Evolutionary conservation across 2,113 vertebrate genomes (phyloP), one percentile per base, ranked within the genome.

Genomic region (Alaudala cheleensis): DNA sequence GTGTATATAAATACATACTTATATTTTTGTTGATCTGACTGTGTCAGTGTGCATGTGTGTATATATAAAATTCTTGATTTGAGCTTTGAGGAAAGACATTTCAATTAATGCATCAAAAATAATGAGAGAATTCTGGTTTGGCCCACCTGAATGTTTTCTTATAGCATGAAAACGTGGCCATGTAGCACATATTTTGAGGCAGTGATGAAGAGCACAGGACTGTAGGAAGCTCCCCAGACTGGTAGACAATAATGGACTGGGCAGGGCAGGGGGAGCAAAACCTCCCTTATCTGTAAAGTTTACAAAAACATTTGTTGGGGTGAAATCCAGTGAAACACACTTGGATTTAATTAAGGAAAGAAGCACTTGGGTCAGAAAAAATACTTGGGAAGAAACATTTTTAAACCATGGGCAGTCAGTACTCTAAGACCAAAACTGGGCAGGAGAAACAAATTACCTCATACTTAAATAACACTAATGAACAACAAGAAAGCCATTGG

Each of bases 171-270:
- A 82, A 79, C 69, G 25, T 87, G 40, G 2, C 24, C 22, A 44
- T 56, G 37, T 66, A 14, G 66, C 50, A 78, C 39, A 11, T 45
- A 60, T 61, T 66, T 80, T 64, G n/a, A 54, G 34, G 20, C 26
- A 31, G 1, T 62, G 29, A 23, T 12, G 4, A 67, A 84, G 17
- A 34, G 64, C 34, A 44, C 0, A 4, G 5, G 8, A 81, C 4
- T 8, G 5, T 22, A 85, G 44, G 56, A 84, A 91, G 24, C 15
- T 87, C 37, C 37, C 24, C 29, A 80, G 20, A 9, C 22, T 83
- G 6, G 10, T 6, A 84, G 28, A 80, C 17, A 86, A 56, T 28
- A 86, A 81, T 18, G 24, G 12, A 67, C n/a, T 71, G 31, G 6
- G 39, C 19, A 72, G 13, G 25, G 12, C 20, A 87, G 37, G 10